Evolutionary conservation across 2,113 vertebrate genomes (phyloP), one percentile per base, ranked within the genome.

Genomic region (Eidolon helvum): DNA sequence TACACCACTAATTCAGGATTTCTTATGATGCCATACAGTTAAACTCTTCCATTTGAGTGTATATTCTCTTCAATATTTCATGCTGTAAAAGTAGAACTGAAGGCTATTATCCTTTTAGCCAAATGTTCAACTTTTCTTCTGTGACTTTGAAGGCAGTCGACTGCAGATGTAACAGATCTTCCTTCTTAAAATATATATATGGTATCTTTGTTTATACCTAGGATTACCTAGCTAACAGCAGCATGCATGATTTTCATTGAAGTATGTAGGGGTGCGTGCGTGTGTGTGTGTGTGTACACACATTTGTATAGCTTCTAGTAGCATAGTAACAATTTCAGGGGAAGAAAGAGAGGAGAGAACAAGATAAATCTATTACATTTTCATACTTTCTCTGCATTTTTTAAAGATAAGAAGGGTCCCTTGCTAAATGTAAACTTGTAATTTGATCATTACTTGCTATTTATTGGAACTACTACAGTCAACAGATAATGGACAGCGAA

Each of bases 371-470:
- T 91, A 83, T 68, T 78, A 12, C 5, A 89, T 89, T 72, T 95
- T 98, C 78, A 1, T 96, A 50, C 18, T 65, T 69, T 57, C n/a
- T 90, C 14, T 57, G 12, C 30, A 94, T 50, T 57, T 68, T 68
- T 28, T 72, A 83, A 88, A 77, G 89, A 87, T 80, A 97, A 66
- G 79, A 48, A 94, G 26, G 66, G n/a, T 75, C 28, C 86, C 14
- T 71, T 89, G 50, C 65, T 96, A 92, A 95, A 94, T 95, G 53
- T 35, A 87, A 91, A n/a, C 26, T 66, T 2, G 28, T 90, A 74
- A 59, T 97, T 97, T 95, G 10, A 22, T 98, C 3, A 80, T 95
- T 97, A 30, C 16, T 95, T 96, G 43, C n/a, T 97, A 91, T 87
- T 55, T n/a, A 43, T 96, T 95, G 97, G 55, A 74, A 38, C 71